Evolutionary conservation across 2,888 invertebrate genomes (phyloP).

Genomic region (Halictus quadricinctus): DNA sequence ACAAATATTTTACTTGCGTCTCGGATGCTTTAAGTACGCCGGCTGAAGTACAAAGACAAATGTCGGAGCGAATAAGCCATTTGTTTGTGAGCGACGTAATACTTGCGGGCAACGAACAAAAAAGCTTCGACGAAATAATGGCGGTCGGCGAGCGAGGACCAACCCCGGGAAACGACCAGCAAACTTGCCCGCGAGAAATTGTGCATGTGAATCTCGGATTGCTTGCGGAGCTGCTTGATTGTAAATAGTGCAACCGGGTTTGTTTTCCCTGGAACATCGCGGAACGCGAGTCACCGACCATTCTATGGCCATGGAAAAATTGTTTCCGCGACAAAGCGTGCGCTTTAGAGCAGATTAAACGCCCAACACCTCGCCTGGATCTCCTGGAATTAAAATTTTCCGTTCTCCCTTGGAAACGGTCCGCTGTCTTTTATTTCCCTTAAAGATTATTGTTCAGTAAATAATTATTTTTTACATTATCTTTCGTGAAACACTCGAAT

Average conservation of each 20-base stretch:
- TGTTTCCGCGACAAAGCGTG: background rate
- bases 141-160: conserved; percentile 9
- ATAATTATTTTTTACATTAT: too few relatives aligned
- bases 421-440: background rate
- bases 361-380: background rate
- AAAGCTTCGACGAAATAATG: conserved; percentile 47
- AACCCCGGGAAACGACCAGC: background rate
- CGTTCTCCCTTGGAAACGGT: background rate
- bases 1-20: conserved; percentile 73
- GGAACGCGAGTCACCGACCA: background rate
- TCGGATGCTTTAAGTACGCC: conserved; percentile 64
- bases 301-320: background rate
- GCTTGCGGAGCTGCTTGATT: background rate
- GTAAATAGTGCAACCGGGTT: background rate
- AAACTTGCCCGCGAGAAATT: background rate
- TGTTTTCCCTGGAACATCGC: background rate
- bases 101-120: conserved; percentile 30
- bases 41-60: conserved; percentile 63
- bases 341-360: background rate
- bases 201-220: background rate
- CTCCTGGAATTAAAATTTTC: background rate
- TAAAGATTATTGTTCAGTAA: background rate
- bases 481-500: too few relatives aligned
- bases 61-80: conserved; percentile 62
- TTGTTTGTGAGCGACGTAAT: conserved; percentile 54